Conservation (phyloP, 2,797 vertebrate species). For the Discoglossus pictus region DNA sequence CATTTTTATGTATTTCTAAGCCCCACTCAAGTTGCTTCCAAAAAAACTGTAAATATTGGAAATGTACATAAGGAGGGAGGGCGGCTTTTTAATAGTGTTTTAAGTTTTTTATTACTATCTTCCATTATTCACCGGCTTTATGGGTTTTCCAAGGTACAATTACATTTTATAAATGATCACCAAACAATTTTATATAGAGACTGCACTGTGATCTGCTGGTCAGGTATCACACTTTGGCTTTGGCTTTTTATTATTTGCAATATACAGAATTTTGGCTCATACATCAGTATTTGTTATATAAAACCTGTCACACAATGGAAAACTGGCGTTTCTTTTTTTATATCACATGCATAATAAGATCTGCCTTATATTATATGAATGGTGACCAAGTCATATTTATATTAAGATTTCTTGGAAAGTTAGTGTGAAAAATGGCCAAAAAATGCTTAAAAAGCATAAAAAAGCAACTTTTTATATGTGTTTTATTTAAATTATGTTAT, state of each 20-base stretch:
- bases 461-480: too few species aligned
- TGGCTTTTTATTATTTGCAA: conserved; percentile 5
- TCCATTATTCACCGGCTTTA: conserved; percentile 32
- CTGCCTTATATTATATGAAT: too few species aligned
- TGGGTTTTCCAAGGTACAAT: conserved; percentile 59
- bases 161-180: conserved; percentile 51
- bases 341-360: too few species aligned
- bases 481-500: too few species aligned
- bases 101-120: conserved; percentile 50
- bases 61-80: conserved; percentile 26
- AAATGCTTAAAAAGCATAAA: too few species aligned
- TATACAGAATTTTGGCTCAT: not conserved
- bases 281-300: conserved; percentile 13
- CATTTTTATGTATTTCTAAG: conserved; percentile 55
- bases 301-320: too few species aligned
- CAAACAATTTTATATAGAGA: conserved; percentile 28
- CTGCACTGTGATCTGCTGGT: conserved; percentile 28
- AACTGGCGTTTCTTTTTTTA: too few species aligned
- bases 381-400: too few species aligned
- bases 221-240: not conserved
- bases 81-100: conserved; percentile 44
- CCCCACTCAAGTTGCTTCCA: conserved; percentile 55
- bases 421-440: too few species aligned
- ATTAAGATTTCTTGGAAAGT: too few species aligned
- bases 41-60: conserved; percentile 30